Base-by-base conservation (phyloP, 2,888 invertebrate species). In the Rotaria socialis region DNA sequence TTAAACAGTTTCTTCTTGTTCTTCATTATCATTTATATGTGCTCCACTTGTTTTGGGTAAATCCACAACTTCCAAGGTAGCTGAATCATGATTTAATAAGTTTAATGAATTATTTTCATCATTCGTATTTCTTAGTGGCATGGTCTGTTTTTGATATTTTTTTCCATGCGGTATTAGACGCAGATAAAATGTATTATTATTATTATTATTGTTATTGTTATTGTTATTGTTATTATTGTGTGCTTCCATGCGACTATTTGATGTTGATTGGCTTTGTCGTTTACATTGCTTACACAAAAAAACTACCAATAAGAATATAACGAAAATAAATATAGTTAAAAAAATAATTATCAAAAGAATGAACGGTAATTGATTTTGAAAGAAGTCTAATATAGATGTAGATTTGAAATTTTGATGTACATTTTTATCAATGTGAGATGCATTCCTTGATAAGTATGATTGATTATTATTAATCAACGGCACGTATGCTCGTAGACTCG, bases 1-100 rank as follows among this genome's bases (percentile, higher is more conserved):
- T 67, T 67, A 67, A 67, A 67, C 35, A 27, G 67, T 35, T 35
- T 67, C 67, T 67, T 67, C 67, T 67, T 27, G 67, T 67, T 67
- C 67, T 19, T 67, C 67, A 67, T 19, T 67, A 67, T 67, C 35
- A 35, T 67, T 41, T 67, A 5, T 19, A 27, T 67, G 67, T 7
- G 7, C 16, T 67, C 35, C 35, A 67, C 67, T 67, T 35, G 67
- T 35, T 67, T 67, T 67, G 11, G 35, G 3, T 67, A 67, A 19
- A 67, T 0, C 11, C 6, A 67, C 19, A 35, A 35, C 67, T 67
- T 67, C 67, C 16, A 67, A 19, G 35, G 35, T 19, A 5, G 67
- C 6, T 35, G 35, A 35, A 41, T 67, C 67, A 67, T 67, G 35
- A 41, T 67, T 35, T 35, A 19, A 35, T 67, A 14, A 19, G 35